phyloP scores from a whole-genome alignment of 1,140 invertebrate species.

The Lepidurus couesii region DNA sequence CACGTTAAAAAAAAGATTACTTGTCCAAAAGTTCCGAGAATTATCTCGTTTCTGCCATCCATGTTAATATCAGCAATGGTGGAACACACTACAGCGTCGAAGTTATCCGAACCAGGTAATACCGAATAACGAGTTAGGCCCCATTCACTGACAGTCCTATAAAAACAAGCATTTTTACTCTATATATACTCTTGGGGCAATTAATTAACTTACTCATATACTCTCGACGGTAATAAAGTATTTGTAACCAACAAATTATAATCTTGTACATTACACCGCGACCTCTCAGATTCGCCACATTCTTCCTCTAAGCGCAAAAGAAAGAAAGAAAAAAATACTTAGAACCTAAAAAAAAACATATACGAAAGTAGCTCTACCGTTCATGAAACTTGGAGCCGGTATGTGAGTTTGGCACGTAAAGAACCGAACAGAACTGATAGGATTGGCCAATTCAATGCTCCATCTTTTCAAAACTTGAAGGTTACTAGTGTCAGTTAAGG shows the following conservation, averaged over 20 bases:
- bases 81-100: constrained; percentile 55
- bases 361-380: constrained; percentile 2
- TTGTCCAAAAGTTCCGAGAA: constrained; percentile 63
- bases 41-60: constrained; percentile 63
- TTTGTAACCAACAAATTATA: constrained; percentile 55
- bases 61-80: constrained; percentile 64
- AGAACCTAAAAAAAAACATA: constrained; percentile 30
- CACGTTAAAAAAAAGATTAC: constrained; percentile 41
- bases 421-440: constrained; percentile 53
- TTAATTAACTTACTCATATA: constrained; percentile 52
- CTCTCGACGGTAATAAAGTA: constrained; percentile 52
- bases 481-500: constrained; percentile 49
- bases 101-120: constrained; percentile 52
- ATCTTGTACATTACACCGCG: constrained; percentile 38
- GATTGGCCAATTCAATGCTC: constrained; percentile 53
- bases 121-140: constrained; percentile 51
- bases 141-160: constrained; percentile 54
- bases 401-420: constrained; percentile 43
- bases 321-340: constrained; percentile 28
- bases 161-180: constrained; percentile 36
- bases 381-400: constrained; percentile 31
- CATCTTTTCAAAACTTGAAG: constrained; percentile 50
- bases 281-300: not conserved
- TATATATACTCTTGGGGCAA: not conserved
- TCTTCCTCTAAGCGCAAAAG: constrained; percentile 22